A percentile compares a stretch with the other conserved stretches of the same genome.
Conservation (phyloP, 2,888 invertebrate species). For the Nasonia oneida region DNA sequence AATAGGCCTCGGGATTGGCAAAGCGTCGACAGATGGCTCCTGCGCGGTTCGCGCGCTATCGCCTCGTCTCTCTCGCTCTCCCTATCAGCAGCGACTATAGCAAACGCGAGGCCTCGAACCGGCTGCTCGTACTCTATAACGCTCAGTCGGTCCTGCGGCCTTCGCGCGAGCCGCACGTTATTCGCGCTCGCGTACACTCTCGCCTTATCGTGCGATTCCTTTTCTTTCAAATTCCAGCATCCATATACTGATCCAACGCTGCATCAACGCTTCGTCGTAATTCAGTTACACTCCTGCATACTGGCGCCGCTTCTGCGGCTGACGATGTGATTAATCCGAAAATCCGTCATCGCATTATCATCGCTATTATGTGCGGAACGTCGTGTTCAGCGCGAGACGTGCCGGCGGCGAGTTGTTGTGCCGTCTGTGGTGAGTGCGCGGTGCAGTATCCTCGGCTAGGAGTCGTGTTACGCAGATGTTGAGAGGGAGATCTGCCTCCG, state of each 20-base stretch:
- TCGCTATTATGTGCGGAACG: background rate
- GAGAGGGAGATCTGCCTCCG: background rate
- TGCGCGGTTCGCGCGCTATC: slow-evolving; percentile 31
- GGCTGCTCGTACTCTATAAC: background rate
- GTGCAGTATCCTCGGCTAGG: background rate
- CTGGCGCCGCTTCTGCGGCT: background rate
- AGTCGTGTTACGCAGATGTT: slow-evolving; percentile 17
- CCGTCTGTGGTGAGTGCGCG: slow-evolving; percentile 34
- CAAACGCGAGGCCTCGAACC: background rate
- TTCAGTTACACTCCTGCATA: too few species aligned
- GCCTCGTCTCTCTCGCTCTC: background rate
- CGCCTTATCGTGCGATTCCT: too few species aligned
- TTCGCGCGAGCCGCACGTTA: background rate
- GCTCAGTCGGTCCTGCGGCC: slow-evolving; percentile 24
- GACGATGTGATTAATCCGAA: background rate
- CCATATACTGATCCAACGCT: too few species aligned
- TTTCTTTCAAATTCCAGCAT: too few species aligned
- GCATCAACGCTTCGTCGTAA: background rate
- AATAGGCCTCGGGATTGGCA: slow-evolving; percentile 39
- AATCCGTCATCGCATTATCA: background rate
- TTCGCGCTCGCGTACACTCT: background rate
- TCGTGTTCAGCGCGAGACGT: background rate
- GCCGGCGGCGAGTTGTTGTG: slow-evolving; percentile 19
- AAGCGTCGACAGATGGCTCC: slow-evolving; percentile 62
- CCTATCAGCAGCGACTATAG: background rate